These are phyloP conservation scores for Laterallus jamaicensis DNA, from an alignment of 2,113 vertebrate genomes.

Conservation along the genomic window DNA sequence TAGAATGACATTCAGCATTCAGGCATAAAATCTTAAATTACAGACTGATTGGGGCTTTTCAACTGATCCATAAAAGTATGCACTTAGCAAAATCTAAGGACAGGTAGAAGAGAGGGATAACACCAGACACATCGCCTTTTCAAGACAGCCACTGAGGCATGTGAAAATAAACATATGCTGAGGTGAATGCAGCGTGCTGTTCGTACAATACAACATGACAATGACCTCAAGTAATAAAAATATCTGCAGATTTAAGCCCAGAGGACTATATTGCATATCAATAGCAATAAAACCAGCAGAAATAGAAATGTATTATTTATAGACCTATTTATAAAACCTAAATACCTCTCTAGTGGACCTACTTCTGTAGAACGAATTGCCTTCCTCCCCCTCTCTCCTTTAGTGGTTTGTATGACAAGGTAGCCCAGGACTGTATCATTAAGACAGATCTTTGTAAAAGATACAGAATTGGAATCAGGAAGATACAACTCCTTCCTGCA, in stretches of 20 bases:
- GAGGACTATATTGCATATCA: conserved; percentile 64
- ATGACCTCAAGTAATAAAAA: conserved; percentile 61
- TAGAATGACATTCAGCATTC: conserved; percentile 41
- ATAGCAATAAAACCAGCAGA: conserved; percentile 60
- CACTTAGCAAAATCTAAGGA: conserved; percentile 67
- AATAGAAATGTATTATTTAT: conserved; percentile 75
- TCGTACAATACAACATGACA: conserved; percentile 50
- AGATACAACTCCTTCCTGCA: neutral
- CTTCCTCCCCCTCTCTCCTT: neutral
- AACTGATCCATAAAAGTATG: conserved; percentile 61
- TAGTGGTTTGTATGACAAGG: neutral
- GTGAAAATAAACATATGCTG: conserved; percentile 60
- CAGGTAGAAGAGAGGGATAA: conserved; percentile 46
- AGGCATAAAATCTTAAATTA: conserved; percentile 71
- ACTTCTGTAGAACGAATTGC: conserved; percentile 22
- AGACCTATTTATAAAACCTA: conserved; percentile 61
- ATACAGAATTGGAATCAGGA: neutral
- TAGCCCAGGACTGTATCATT: neutral
- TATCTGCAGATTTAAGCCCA: conserved; percentile 65
- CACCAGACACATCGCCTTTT: neutral
- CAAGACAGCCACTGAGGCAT: conserved; percentile 55
- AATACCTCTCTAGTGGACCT: conserved; percentile 45
- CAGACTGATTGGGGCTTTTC: conserved; percentile 44
- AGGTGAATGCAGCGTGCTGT: conserved; percentile 7
- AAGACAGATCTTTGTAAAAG: neutral